Evolutionary conservation across 2,113 vertebrate species (phyloP), one percentile per base, ranked within the genome.

Genomic region (Cisticola juncidis): DNA sequence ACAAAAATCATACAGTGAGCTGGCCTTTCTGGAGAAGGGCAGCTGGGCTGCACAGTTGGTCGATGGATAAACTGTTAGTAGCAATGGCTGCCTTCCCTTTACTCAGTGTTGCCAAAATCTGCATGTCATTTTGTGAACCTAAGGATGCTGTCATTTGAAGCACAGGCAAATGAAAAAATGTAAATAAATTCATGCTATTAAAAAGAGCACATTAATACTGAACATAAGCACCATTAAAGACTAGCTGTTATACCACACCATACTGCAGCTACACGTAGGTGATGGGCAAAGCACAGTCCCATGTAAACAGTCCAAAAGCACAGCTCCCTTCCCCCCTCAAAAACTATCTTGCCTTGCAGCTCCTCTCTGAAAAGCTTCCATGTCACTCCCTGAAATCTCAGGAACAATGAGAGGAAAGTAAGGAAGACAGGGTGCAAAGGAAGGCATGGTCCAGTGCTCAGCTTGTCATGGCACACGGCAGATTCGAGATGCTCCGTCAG

Each of bases 1-100:
- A 72, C 47, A 69, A 65, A 81, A 94, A 81, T 68, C 40, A 35
- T 47, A 11, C 40, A 70, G 47, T 36, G 36, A 93, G 23, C 14
- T 53, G 64, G 66, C 73, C 90, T 38, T 81, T 66, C 71, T 45
- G 38, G 35, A 76, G 51, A 81, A 92, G 79, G 86, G 88, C 76
- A 95, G 88, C 90, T 82, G 62, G 58, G 81, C 33, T 87, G 80
- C 74, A 88, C 68, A 92, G 91, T 31, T 62, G 71, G 89, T 66
- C 71, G 51, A 81, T 76, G 70, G 73, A n/a, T 61, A 79, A 91
- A 79, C 70, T 48, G 51, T 62, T 44, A 74, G 64, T 26, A 81
- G 64, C 66, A 83, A 38, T 31, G 60, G 31, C 38, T 76, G 76
- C 69, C 33, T 71, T 91, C n/a, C 72, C 44, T 88, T 92, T 53